Percentiles rank a stretch among this genome's conserved stretches.
Evolutionary conservation across 2,888 invertebrate species (phyloP).

Genomic region (Rhaphigaster nebulosa): DNA sequence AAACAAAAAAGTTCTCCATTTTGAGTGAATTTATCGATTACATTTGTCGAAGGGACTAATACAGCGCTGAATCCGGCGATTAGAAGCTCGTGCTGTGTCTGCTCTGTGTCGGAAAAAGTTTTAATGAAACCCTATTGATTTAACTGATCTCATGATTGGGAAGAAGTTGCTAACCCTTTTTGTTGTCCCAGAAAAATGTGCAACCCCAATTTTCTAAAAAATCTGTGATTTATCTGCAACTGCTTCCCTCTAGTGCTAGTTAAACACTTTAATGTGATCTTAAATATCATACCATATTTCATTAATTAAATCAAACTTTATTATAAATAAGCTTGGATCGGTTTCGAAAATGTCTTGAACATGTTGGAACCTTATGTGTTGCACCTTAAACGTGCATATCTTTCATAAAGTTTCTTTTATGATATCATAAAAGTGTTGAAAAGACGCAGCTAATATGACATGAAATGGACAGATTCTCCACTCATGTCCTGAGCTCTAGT

Average conservation of each 20-base stretch:
- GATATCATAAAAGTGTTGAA: too few relatives aligned
- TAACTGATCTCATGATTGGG: slow-evolving; percentile 59
- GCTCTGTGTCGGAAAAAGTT: slow-evolving; percentile 55
- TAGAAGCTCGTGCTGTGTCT: slow-evolving; percentile 8
- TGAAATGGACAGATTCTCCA: too few relatives aligned
- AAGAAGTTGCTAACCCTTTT: slow-evolving; percentile 28
- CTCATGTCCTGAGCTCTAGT: too few relatives aligned
- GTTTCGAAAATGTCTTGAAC: too few relatives aligned
- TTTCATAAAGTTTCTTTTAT: too few relatives aligned
- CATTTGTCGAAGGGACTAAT: neutral
- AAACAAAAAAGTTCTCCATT: neutral
- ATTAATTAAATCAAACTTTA: too few relatives aligned
- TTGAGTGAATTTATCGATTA: neutral
- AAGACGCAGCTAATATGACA: too few relatives aligned
- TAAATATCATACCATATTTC: too few relatives aligned
- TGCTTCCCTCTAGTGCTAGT: neutral
- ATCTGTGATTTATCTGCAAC: neutral
- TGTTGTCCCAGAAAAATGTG: neutral
- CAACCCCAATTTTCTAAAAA: neutral
- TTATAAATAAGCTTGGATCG: too few relatives aligned
- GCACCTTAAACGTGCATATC: too few relatives aligned
- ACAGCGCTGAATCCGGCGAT: neutral
- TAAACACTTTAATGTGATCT: neutral
- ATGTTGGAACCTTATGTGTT: too few relatives aligned
- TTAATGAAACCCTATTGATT: slow-evolving; percentile 63